A percentile compares a stretch with the other conserved stretches of the same genome.
Evolutionary conservation across 2,113 vertebrate species (phyloP).

Genomic region (Lepidothrix coronata): DNA sequence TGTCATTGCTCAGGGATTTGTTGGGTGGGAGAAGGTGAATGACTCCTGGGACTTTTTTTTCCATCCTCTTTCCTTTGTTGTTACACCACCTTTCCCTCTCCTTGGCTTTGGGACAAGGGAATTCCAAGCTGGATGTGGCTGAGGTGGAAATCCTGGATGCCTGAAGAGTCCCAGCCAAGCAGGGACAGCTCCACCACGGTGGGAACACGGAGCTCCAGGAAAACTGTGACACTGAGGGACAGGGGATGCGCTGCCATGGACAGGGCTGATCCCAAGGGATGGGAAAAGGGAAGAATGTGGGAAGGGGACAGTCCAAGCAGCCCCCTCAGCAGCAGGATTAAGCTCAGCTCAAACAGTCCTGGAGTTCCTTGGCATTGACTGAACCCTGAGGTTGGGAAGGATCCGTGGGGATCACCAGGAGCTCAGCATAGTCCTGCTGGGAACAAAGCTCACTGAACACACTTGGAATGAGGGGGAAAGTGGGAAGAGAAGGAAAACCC

Average conservation of each 20-base stretch:
- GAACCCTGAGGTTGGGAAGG: neutral
- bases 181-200: neutral
- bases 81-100: neutral
- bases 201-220: neutral
- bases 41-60: too few relatives aligned
- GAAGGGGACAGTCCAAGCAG: neutral
- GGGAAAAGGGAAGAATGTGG: neutral
- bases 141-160: neutral
- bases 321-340: neutral
- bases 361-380: neutral
- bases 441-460: neutral
- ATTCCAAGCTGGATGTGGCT: neutral
- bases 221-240: neutral
- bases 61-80: neutral
- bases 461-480: neutral
- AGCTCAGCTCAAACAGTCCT: neutral
- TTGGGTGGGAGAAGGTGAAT: neutral
- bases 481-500: neutral
- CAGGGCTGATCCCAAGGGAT: neutral
- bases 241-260: neutral
- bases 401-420: accelerated
- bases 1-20: neutral
- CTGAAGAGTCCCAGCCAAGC: neutral
- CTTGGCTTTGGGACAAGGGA: neutral
- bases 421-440: neutral